A percentile compares a stretch with the other conserved stretches of the same genome.
These are phyloP conservation scores for Podilymbus podiceps DNA, from an alignment of 2,113 vertebrate genomes.

Conservation along the genomic window DNA sequence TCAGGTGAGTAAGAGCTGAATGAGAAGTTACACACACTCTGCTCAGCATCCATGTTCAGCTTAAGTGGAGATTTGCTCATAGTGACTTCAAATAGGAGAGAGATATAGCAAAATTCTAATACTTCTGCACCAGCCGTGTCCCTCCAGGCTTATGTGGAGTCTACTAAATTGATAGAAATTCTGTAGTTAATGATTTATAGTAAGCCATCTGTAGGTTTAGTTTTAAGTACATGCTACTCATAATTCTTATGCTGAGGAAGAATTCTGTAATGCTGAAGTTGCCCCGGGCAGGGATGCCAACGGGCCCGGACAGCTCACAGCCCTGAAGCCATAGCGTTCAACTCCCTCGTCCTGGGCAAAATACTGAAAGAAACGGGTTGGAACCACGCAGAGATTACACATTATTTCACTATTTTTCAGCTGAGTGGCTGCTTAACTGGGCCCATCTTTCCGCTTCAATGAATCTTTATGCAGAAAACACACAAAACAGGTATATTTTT, in stretches of 20 bases:
- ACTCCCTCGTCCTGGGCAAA: background rate
- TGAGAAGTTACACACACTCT: background rate
- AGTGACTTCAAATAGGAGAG: background rate
- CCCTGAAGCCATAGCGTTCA: background rate
- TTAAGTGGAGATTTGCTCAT: background rate
- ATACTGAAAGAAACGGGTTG: background rate
- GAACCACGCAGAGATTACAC: background rate
- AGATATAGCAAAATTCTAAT: background rate
- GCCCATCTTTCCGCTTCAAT: background rate
- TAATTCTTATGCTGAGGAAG: background rate
- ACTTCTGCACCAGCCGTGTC: accelerated
- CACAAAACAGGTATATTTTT: background rate
- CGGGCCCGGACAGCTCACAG: background rate
- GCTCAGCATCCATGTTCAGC: accelerated
- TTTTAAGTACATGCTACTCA: background rate
- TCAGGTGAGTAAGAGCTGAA: background rate
- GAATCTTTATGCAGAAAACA: background rate
- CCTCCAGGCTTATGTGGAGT: background rate
- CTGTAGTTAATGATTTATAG: background rate
- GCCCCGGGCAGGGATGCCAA: background rate
- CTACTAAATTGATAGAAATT: background rate
- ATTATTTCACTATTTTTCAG: background rate
- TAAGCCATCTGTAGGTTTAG: background rate
- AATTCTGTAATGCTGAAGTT: background rate
- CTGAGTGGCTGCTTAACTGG: background rate